Evolutionary conservation across 2,113 vertebrate genomes (phyloP).

Genomic region (Rhinolophus ferrumequinum): DNA sequence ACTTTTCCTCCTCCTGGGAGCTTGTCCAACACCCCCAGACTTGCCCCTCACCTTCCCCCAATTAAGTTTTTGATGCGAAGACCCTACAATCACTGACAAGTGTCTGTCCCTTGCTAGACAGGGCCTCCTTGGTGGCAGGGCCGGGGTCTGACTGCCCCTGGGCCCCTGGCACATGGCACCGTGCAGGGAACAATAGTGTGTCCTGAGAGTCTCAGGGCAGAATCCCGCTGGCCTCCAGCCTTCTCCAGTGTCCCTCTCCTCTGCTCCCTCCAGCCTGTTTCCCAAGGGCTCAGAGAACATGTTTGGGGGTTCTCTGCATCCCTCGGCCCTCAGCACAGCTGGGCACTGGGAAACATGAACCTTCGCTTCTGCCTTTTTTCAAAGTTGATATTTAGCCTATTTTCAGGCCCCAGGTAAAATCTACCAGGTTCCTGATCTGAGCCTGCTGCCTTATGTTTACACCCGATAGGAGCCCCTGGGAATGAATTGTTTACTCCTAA

Average conservation of each 20-base stretch:
- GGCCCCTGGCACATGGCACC: rapidly evolving
- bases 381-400: background rate
- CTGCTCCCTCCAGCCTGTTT: background rate
- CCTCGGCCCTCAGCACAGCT: rapidly evolving
- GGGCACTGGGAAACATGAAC: background rate
- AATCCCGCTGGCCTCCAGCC: background rate
- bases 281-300: background rate
- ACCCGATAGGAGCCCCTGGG: background rate
- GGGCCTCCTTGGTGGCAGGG: background rate
- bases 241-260: background rate
- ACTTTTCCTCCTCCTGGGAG: background rate
- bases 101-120: background rate
- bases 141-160: background rate
- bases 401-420: background rate
- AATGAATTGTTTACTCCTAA: background rate
- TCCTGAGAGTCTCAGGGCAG: too few species aligned
- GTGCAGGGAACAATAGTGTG: rapidly evolving
- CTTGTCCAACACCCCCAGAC: background rate
- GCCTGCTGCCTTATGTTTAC: background rate
- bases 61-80: too few species aligned
- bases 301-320: background rate
- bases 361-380: background rate
- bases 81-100: background rate
- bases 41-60: background rate
- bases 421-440: background rate